phyloP scores from a whole-genome alignment of 2,888 invertebrate species.

The Osmoderma eremita region DNA sequence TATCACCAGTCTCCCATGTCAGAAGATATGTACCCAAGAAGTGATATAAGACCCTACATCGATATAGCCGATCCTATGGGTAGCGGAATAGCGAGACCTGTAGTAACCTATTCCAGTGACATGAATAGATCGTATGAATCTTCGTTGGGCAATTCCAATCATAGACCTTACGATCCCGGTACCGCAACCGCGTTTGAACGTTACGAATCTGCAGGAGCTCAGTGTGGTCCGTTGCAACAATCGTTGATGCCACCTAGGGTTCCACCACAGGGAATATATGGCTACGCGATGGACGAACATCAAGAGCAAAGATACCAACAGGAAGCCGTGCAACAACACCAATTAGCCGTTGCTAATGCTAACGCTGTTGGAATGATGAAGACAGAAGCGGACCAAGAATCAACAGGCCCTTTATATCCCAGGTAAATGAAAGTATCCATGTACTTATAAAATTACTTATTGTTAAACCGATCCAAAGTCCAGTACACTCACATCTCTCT shows the following conservation, averaged over 20 bases:
- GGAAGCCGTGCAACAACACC: slow-evolving; percentile 66
- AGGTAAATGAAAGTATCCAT: slow-evolving; percentile 63
- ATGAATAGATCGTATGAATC: slow-evolving; percentile 66
- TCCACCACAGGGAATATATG: slow-evolving; percentile 70
- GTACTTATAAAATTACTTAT: too few species aligned
- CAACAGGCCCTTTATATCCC: slow-evolving; percentile 79
- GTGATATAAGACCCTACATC: slow-evolving; percentile 68
- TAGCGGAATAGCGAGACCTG: slow-evolving; percentile 66
- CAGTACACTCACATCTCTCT: too few species aligned
- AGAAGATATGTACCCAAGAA: slow-evolving; percentile 64
- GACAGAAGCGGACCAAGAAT: slow-evolving; percentile 75
- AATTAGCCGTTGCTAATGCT: slow-evolving; percentile 65
- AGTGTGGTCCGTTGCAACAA: slow-evolving; percentile 64
- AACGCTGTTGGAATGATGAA: slow-evolving; percentile 72
- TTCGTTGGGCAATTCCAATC: slow-evolving; percentile 65
- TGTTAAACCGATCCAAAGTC: too few species aligned
- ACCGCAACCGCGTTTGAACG: slow-evolving; percentile 71
- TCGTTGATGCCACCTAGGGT: slow-evolving; percentile 63
- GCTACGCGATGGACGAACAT: slow-evolving; percentile 68
- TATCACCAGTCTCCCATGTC: slow-evolving; percentile 75
- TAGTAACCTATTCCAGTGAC: slow-evolving; percentile 70
- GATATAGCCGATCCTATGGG: slow-evolving; percentile 73
- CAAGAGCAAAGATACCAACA: slow-evolving; percentile 72
- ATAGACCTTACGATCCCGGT: slow-evolving; percentile 70
- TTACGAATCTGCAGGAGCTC: slow-evolving; percentile 67